Conservation (phyloP, 2,888 invertebrate genomes). For the Marronus borbonicus region DNA sequence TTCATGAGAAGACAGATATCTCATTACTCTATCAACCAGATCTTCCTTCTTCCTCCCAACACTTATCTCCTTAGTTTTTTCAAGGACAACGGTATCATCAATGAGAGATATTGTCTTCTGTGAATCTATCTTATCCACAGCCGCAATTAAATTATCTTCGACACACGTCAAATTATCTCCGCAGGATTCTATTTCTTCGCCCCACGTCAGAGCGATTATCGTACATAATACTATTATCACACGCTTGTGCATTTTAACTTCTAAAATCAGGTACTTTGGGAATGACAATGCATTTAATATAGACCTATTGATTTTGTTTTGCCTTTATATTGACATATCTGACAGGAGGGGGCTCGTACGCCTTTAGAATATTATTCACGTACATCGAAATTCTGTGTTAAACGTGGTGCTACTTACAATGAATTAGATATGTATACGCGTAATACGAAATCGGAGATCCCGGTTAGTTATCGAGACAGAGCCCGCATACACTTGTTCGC, state of each 20-base stretch:
- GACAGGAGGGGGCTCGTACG: slow-evolving; percentile 57
- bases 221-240: slow-evolving; percentile 46
- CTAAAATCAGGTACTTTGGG: slow-evolving; percentile 45
- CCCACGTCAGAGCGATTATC: background rate
- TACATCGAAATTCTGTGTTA: slow-evolving; percentile 63
- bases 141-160: slow-evolving; percentile 70
- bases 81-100: slow-evolving; percentile 66
- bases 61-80: slow-evolving; percentile 67
- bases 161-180: slow-evolving; percentile 63
- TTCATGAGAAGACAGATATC: slow-evolving; percentile 71
- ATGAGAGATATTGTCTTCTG: slow-evolving; percentile 68
- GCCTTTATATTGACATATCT: slow-evolving; percentile 57
- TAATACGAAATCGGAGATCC: background rate
- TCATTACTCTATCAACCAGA: slow-evolving; percentile 70
- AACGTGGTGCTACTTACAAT: slow-evolving; percentile 65
- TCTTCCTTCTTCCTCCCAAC: slow-evolving; percentile 65
- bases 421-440: slow-evolving; percentile 51
- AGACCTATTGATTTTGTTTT: slow-evolving; percentile 49
- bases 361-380: slow-evolving; percentile 63
- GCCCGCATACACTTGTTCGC: no score
- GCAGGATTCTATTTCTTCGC: slow-evolving; percentile 58
- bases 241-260: slow-evolving; percentile 56
- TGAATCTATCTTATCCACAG: slow-evolving; percentile 70
- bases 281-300: slow-evolving; percentile 48
- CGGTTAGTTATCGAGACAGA: background rate